Evolutionary conservation across 2,888 invertebrate genomes (phyloP).

Genomic region (Apocheima hispidaria): DNA sequence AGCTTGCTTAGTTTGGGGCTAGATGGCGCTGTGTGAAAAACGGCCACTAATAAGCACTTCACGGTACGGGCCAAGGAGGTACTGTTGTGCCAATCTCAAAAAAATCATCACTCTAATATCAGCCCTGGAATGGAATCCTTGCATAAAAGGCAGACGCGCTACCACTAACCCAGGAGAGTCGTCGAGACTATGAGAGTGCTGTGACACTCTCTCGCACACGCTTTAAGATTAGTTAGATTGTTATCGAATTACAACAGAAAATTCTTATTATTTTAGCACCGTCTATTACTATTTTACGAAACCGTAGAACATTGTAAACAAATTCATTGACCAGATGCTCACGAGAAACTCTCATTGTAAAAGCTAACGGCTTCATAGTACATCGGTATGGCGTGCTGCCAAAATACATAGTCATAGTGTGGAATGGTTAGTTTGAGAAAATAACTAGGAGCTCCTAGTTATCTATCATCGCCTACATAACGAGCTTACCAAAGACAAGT

Average conservation of each 20-base stretch:
- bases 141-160: no score
- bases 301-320: conserved; percentile 27
- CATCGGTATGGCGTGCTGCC: conserved; percentile 17
- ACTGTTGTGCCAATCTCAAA: no score
- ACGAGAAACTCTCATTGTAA: conserved; percentile 15
- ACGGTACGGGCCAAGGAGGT: no score
- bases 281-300: conserved; percentile 13
- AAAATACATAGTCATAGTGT: conserved; percentile 5
- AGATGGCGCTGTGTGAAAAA: no score
- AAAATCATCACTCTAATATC: no score
- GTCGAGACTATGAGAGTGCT: no score
- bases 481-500: neutral
- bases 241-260: neutral
- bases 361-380: conserved; percentile 1
- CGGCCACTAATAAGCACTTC: no score
- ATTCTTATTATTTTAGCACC: neutral
- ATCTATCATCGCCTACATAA: neutral
- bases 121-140: no score
- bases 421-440: neutral
- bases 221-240: no score
- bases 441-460: neutral
- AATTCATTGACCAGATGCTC: conserved; percentile 23
- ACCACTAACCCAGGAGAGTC: no score
- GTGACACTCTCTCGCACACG: no score
- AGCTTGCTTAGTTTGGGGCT: no score